Conservation (phyloP, 1,140 invertebrate genomes). For the Pissodes strobi region DNA sequence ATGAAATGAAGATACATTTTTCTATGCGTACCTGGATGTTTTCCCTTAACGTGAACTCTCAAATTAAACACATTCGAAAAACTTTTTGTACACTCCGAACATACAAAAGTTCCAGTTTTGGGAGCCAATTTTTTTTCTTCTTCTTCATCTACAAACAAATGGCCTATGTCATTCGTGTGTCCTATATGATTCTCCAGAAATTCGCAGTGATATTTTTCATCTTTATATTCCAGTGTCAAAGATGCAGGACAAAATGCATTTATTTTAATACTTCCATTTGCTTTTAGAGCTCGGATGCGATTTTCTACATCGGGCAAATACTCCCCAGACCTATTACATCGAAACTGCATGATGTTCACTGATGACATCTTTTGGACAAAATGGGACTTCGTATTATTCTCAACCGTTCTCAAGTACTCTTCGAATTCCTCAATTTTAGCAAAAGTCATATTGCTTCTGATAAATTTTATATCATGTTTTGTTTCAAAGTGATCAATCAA, state of each 20-base stretch:
- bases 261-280: neutral
- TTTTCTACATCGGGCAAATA: conserved; percentile 8
- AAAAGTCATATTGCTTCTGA: neutral
- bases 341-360: neutral
- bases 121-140: no score
- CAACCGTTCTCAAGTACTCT: no score
- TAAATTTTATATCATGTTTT: conserved; percentile 5
- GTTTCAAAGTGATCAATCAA: conserved; percentile 2
- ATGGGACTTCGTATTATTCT: no score
- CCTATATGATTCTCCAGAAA: no score
- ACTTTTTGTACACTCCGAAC: no score
- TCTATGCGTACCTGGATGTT: no score
- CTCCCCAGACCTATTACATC: conserved; percentile 6
- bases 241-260: conserved; percentile 3
- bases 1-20: no score
- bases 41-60: no score
- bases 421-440: conserved; percentile 1
- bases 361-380: conserved; percentile 5
- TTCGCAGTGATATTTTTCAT: no score
- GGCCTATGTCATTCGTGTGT: neutral
- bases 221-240: neutral
- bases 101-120: no score
- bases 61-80: no score
- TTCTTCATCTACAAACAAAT: no score
- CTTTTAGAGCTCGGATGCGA: neutral